Evolutionary conservation across 2,113 vertebrate species (phyloP), one percentile per base, ranked within the genome.

Genomic region (Paracanthobrama guichenoti): DNA sequence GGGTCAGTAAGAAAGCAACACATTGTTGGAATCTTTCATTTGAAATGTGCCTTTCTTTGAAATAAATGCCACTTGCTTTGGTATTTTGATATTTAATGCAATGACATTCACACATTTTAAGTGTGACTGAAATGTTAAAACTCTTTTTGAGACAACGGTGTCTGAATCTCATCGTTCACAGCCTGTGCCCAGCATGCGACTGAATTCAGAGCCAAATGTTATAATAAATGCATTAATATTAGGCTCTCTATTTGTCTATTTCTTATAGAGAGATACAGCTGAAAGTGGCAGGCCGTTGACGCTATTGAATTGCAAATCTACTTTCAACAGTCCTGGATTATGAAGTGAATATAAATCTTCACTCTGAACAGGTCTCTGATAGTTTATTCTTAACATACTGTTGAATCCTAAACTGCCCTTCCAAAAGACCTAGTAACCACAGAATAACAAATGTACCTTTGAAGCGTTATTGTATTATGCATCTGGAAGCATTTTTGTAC

Each of bases 401-500:
- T 11, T 50, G 44, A 66, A 50, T 60, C 26, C 42, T 2, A 0
- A 50, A 50, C 20, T 64, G n/a, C 14, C 46, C 8, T 31, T 67
- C 44, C 8, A 16, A 24, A 35, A 50, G 26, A 35, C 26, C 46
- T 69, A 10, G 9, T 31, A 57, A 22, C 50, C 26, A 22, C 10
- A 53, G 44, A 80, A 80, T 20, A 66, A 35, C 42, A 81, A 31
- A 48, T 48, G 24, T 50, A 48, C 24, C 39, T 79, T 64, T 79
- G 59, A 79, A 64, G n/a, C 24, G 13, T 66, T 48, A 35, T 50
- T 67, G 6, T 67, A 28, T 20, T 79, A 64, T 64, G 57, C 78
- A 67, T 50, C 44, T 28, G 44, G 35, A 62, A 67, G 79, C 44
- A n/a, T 67, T 81, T 81, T 67, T 31, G 16, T 28, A 16, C 42